A percentile compares a stretch with the other conserved stretches of the same genome.
phyloP scores from a whole-genome alignment of 2,797 vertebrate species.

The Ctenopoma kingsleyae region DNA sequence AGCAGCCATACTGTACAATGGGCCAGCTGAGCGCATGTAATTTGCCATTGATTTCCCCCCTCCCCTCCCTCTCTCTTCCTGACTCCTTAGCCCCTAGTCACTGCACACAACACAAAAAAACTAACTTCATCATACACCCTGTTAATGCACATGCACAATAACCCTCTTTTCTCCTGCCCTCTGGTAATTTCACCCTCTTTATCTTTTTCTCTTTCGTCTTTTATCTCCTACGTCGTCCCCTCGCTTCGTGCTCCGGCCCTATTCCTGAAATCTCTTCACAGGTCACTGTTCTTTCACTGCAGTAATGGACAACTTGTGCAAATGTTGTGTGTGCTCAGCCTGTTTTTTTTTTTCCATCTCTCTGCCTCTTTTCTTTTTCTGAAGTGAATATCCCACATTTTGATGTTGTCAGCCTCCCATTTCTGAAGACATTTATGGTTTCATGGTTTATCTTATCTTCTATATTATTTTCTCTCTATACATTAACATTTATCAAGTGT shows the following conservation, averaged over 20 bases:
- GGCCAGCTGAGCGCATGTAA: conserved; percentile 91
- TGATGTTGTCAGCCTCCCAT: not conserved
- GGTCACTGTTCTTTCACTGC: conserved; percentile 86
- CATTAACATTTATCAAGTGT: conserved; percentile 6
- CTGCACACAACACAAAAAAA: conserved; percentile 83
- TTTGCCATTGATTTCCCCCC: conserved; percentile 93
- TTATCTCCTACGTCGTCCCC: conserved; percentile 48
- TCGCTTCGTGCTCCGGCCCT: conserved; percentile 40
- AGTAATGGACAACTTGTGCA: conserved; percentile 64
- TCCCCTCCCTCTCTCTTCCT: conserved; percentile 63
- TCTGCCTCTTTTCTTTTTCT: conserved; percentile 13
- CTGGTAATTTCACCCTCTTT: conserved; percentile 86
- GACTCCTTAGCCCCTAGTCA: conserved; percentile 93
- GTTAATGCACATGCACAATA: conserved; percentile 91
- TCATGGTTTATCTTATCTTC: not conserved
- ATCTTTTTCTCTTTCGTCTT: conserved; percentile 70
- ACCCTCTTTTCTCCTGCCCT: conserved; percentile 86
- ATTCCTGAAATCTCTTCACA: conserved; percentile 87
- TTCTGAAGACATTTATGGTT: not conserved
- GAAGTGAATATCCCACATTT: conserved; percentile 12
- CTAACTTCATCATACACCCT: conserved; percentile 90
- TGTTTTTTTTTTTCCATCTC: conserved; percentile 12
- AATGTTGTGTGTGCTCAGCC: conserved; percentile 38
- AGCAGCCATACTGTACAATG: conserved; percentile 91
- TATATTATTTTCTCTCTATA: not conserved